These are phyloP conservation scores for Anoplolepis gracilipes DNA, from an alignment of 1,140 invertebrate genomes.

Conservation along the genomic window DNA sequence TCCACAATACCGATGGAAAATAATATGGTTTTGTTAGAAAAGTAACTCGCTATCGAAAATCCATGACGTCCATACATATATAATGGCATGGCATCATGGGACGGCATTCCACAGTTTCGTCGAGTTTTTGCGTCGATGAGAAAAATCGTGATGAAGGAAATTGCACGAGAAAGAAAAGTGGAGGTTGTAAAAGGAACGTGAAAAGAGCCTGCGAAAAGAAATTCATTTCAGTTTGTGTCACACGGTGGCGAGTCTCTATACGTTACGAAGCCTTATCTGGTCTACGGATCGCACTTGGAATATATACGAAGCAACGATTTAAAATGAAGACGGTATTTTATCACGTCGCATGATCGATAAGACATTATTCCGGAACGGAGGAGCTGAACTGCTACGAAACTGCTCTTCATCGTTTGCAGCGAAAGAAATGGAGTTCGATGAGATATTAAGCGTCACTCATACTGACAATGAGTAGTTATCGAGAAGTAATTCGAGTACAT, in stretches of 20 bases:
- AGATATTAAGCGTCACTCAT: conserved; percentile 62
- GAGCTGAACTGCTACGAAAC: no score
- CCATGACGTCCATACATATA: conserved; percentile 25
- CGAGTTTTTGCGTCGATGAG: conserved; percentile 67
- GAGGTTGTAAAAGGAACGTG: not conserved
- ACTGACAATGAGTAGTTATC: conserved; percentile 24
- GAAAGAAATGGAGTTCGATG: conserved; percentile 60
- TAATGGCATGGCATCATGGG: conserved; percentile 29
- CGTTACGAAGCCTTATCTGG: conserved; percentile 57
- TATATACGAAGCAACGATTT: conserved; percentile 66
- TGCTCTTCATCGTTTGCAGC: conserved; percentile 41
- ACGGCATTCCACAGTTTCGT: conserved; percentile 73
- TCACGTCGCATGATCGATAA: conserved; percentile 68
- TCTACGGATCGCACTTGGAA: conserved; percentile 64
- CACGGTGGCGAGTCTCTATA: conserved; percentile 41
- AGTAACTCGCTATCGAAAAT: conserved; percentile 51
- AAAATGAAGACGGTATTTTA: conserved; percentile 69
- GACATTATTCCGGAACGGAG: conserved; percentile 59
- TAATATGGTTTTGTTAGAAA: not conserved
- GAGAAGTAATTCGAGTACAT: conserved; percentile 19
- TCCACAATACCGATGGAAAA: not conserved
- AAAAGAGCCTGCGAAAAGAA: conserved; percentile 61
- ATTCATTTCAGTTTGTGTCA: conserved; percentile 67
- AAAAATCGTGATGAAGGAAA: conserved; percentile 40
- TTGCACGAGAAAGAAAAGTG: conserved; percentile 39